phyloP scores from a whole-genome alignment of 2,113 vertebrate species.

The Cairina moschata region DNA sequence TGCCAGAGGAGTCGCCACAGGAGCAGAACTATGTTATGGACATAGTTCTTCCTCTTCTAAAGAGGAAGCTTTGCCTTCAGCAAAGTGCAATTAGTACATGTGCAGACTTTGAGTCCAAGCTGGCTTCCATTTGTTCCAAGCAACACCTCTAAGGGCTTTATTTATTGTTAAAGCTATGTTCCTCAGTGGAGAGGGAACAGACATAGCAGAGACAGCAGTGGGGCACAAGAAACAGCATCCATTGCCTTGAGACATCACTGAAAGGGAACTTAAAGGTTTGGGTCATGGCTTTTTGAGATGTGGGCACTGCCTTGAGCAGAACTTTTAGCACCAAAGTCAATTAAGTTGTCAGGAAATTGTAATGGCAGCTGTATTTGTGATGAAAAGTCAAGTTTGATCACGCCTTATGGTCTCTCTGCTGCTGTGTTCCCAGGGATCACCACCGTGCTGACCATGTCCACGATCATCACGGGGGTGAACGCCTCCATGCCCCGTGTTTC shows the following conservation, averaged over 20 bases:
- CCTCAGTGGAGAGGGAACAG: not conserved
- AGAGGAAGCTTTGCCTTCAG: not conserved
- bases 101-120: not conserved
- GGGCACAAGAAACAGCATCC: not conserved
- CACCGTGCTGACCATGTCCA: slow-evolving; percentile 84
- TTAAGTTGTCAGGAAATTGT: not conserved
- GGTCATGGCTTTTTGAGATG: not conserved
- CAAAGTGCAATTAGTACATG: not conserved
- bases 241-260: not conserved
- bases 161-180: not conserved
- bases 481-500: slow-evolving; percentile 98
- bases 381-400: not conserved
- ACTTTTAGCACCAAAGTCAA: not conserved
- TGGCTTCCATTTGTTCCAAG: not conserved
- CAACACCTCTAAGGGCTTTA: not conserved
- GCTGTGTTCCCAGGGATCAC: slow-evolving; percentile 79
- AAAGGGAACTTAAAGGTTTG: not conserved
- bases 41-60: not conserved
- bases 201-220: not conserved
- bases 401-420: not conserved
- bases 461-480: slow-evolving; percentile 94
- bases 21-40: not conserved
- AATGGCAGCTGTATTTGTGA: not conserved
- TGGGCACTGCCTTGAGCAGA: not conserved
- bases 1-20: not conserved